Base-by-base conservation (phyloP, 64 coral and sea anemone species). In the Pocillopora damicornis region DNA sequence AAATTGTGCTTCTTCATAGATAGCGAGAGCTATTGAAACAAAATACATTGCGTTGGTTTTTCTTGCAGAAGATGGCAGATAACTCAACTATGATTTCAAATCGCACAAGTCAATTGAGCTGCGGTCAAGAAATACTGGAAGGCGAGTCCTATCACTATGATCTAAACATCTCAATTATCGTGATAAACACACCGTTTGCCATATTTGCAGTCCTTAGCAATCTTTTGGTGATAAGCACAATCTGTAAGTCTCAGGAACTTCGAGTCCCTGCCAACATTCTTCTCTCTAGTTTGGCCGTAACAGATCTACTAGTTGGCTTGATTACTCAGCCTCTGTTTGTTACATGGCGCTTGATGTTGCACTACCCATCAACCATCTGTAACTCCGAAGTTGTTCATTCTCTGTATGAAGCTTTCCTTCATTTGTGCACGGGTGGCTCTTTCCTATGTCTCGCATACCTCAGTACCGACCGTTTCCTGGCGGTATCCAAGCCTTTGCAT, bases 161-260 rank as follows among this genome's bases (percentile, higher is more conserved):
- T 67, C 34, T 90, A 11, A 90, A 90, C 12, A 56, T 90, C 37
- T 79, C 71, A 1, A 79, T 90, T 35, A 83, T 90, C 15, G 58
- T 45, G 13, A 75, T 90, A 22, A 90, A 90, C 71, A 63, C 51
- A 23, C 67, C 88, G 15, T 90, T 90, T 23, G 79, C 88, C 6
- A 23, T 90, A 20, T 90, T 90, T 80, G 88, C 88, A 15, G 22
- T 83, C 59, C 13, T 90, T 10, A 83, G 78, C 18, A 90, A 90
- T 35, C n/a, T 80, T 0, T 18, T 74, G 9, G 59, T 90, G 1
- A 9, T 90, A 17, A 30, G 61, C 35, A 30, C 80, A 16, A 59
- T 90, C 14, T 71, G 37, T 14, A 79, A 74, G 20, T 59, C 88
- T 17, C 65, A 37, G 13, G 69, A 90, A 74, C 88, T 90, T 74